Percentiles rank a stretch among this genome's conserved stretches.
Evolutionary conservation across 2,113 vertebrate species (phyloP).

Genomic region (Ceyx cyanopectus): DNA sequence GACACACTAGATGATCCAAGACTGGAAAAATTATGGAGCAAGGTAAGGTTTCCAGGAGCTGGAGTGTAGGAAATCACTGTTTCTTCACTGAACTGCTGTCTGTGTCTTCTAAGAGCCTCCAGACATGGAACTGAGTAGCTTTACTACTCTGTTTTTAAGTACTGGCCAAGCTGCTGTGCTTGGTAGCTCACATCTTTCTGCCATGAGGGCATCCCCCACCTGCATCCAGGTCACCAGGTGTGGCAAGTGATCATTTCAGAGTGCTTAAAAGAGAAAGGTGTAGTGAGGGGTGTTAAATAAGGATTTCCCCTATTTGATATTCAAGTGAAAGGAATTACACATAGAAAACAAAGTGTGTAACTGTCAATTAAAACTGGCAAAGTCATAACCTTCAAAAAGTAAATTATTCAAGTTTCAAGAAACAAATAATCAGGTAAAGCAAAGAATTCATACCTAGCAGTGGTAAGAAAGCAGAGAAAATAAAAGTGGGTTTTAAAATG

Average conservation of each 20-base stretch:
- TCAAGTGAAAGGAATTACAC: background rate
- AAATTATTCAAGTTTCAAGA: background rate
- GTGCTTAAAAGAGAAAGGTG: background rate
- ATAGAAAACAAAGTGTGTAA: background rate
- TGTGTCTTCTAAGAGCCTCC: background rate
- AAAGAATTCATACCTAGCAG: background rate
- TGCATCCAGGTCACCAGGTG: background rate
- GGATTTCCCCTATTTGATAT: background rate
- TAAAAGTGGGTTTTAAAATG: background rate
- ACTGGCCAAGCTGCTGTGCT: background rate
- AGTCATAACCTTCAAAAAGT: background rate
- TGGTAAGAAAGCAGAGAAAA: background rate
- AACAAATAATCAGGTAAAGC: background rate
- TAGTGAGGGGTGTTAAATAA: background rate
- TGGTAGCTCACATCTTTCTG: background rate
- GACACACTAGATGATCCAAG: slow-evolving; percentile 89
- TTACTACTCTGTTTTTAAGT: background rate
- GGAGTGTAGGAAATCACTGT: background rate
- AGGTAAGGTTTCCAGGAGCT: slow-evolving; percentile 67
- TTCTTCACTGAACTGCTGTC: background rate
- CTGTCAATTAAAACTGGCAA: background rate
- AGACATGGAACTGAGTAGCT: background rate
- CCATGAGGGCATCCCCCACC: background rate
- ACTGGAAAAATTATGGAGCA: slow-evolving; percentile 96
- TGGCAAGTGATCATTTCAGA: background rate